Conservation (phyloP, 23 tunicate species). For the Ciona savignyi region DNA sequence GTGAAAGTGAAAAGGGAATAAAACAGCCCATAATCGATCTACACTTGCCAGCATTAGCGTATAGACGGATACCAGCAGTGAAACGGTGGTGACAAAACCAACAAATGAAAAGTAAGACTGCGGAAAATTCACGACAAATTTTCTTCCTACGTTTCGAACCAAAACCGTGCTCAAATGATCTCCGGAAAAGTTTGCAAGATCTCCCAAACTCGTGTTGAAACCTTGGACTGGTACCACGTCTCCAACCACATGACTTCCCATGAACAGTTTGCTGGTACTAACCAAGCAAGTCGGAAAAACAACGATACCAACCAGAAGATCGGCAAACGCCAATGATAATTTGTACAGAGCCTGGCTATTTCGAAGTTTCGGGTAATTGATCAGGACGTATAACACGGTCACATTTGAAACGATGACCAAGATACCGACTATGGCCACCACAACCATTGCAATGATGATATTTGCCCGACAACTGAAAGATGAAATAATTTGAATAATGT, state of each 20-base stretch:
- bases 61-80: constrained; percentile 25
- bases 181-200: not conserved
- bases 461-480: constrained; percentile 37
- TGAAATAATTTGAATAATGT: no score
- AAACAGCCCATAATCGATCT: constrained; percentile 35
- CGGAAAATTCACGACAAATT: constrained; percentile 11
- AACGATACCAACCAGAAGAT: constrained; percentile 29
- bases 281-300: constrained; percentile 33
- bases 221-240: constrained; percentile 5
- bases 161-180: not conserved
- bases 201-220: not conserved
- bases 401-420: constrained; percentile 12
- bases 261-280: not conserved
- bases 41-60: constrained; percentile 59
- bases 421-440: constrained; percentile 21
- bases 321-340: constrained; percentile 31
- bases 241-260: constrained; percentile 15
- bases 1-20: constrained; percentile 11
- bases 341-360: constrained; percentile 39
- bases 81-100: constrained; percentile 36
- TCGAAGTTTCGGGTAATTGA: constrained; percentile 19
- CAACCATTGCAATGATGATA: constrained; percentile 21
- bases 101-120: constrained; percentile 4
- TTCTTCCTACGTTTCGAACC: not conserved
- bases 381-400: constrained; percentile 14